phyloP scores from a whole-genome alignment of 2,113 vertebrate species.

The Chaetura pelagica region DNA sequence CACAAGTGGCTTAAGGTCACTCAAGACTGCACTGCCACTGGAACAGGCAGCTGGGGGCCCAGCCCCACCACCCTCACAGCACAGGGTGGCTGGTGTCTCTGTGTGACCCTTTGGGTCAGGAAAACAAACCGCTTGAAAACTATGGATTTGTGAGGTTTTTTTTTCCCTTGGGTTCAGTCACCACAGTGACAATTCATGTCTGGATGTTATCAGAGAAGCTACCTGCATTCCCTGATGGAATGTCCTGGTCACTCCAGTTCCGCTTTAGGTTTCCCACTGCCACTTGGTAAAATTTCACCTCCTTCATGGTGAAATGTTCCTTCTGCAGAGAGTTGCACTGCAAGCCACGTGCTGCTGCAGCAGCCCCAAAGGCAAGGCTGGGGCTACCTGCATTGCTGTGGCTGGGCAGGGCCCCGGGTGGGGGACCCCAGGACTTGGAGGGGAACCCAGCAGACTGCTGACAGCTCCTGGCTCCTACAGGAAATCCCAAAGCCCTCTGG shows the following conservation, averaged over 20 bases:
- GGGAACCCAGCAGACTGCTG: background rate
- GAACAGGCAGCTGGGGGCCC: background rate
- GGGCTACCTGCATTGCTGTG: background rate
- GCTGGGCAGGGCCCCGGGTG: background rate
- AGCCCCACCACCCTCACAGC: background rate
- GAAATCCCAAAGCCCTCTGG: background rate
- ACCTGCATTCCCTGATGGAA: background rate
- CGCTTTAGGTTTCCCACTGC: background rate
- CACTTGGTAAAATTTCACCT: background rate
- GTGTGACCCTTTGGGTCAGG: accelerated
- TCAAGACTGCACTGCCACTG: background rate
- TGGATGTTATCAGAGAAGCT: background rate
- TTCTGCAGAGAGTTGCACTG: background rate
- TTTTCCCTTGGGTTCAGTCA: background rate
- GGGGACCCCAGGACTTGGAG: background rate
- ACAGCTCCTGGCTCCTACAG: background rate
- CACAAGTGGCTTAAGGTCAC: background rate
- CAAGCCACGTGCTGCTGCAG: background rate
- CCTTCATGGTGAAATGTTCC: background rate
- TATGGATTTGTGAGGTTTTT: accelerated
- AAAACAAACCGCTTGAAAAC: background rate
- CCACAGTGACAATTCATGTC: accelerated
- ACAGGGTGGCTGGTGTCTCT: background rate
- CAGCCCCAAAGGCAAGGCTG: accelerated
- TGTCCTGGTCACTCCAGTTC: background rate